Evolutionary conservation across 2,113 vertebrate genomes (phyloP), one percentile per base, ranked within the genome.

Genomic region (Ploceus nigricollis): DNA sequence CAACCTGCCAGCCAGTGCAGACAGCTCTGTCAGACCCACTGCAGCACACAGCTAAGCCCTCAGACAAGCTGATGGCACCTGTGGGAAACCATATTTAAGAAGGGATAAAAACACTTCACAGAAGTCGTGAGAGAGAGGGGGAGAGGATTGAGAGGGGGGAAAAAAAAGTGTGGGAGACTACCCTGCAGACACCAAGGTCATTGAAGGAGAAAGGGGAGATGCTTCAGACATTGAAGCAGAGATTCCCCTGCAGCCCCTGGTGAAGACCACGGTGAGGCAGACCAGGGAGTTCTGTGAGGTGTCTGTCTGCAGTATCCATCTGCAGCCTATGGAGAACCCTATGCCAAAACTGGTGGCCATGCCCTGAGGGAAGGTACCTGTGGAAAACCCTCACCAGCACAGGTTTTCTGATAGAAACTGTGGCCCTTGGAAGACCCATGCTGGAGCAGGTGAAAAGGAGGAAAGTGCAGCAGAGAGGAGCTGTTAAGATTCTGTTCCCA

Each of bases 381-480:
- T 30, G 24, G 20, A 47, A 17, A 63, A 3, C 9, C 8, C 15
- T 21, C 2, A 8, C 6, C 15, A 31, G 19, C 15, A 25, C 5
- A 65, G 9, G 6, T 56, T 75, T 73, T 70, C 37, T 82, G 31
- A 13, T 7, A 63, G 50, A 47, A 82, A 21, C 8, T 13, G 4
- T 53, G 47, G 16, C 23, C 4, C 0, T 0, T 31, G n/a, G 12
- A 70, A 30, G 21, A 60, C 19, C 5, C 7, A 50, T 0, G 1
- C 7, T 77, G 24, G 22, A 64, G 15, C 7, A 35, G 11, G 7
- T 5, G 7, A 42, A 51, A 89, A 45, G 30, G 18, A 70, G 8
- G 23, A 39, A 57, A 27, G 2, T 31, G 19, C 1, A 3, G 12
- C 28, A 83, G 23, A 28, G 12, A 57, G 25, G 3, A 50, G 5